Evolutionary conservation across 2,113 vertebrate genomes (phyloP).

Genomic region (Peromyscus polionotus): DNA sequence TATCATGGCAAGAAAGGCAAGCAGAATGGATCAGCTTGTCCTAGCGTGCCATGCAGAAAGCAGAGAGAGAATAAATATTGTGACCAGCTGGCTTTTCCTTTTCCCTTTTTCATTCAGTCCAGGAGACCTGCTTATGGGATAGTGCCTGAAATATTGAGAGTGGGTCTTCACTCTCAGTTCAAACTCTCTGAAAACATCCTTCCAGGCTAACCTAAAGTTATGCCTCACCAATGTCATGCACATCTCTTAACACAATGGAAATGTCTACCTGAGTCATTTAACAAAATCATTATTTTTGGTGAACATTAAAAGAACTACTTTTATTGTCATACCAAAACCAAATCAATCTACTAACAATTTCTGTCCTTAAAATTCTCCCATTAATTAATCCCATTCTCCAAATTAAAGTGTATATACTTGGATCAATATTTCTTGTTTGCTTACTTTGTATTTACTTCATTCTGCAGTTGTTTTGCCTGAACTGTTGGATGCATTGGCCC

Average conservation of each 20-base stretch:
- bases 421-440: background rate
- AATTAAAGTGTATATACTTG: background rate
- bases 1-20: background rate
- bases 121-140: background rate
- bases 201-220: background rate
- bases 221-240: background rate
- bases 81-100: background rate
- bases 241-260: background rate
- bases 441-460: background rate
- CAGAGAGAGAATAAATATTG: background rate
- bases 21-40: background rate
- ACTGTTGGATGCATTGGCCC: background rate
- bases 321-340: background rate
- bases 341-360: background rate
- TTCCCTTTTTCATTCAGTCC: background rate
- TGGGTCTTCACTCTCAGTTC: too few relatives aligned
- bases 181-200: background rate
- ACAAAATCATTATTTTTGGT: background rate
- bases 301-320: slow-evolving; percentile 19
- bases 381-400: background rate
- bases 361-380: background rate
- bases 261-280: background rate
- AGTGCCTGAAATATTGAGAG: background rate
- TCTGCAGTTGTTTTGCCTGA: background rate
- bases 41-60: background rate